Evolutionary conservation across 1,140 invertebrate species (phyloP), one percentile per base, ranked within the genome.

Genomic region (Sycobia sp.): DNA sequence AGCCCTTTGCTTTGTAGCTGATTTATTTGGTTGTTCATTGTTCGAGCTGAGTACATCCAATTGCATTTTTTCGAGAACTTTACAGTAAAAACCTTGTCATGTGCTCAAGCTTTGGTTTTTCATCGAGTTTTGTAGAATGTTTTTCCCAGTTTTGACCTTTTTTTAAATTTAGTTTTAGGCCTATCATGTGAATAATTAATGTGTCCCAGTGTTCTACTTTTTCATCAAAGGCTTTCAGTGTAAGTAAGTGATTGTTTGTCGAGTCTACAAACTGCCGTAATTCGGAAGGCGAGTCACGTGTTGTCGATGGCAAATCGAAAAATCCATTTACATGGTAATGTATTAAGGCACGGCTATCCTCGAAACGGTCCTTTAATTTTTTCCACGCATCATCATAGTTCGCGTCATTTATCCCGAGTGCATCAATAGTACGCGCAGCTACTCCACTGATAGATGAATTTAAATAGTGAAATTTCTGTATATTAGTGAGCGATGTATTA

Each of bases 131-230:
- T 0, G n/a, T 16, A 4, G 3, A 3, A 7, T 29, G 2, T 36
- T 62, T 62, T 54, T 69, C 61, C 68, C 68, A 67, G 44, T 67
- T 62, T 11, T 57, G 44, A 43, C 38, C 62, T 9, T 59, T 58
- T 22, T 11, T 11, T 7, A 13, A 18, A 62, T 66, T 59, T 36
- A 66, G 36, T 47, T 70, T 72, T 13, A 13, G 29, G 4, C 44
- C 29, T 1, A 70, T 8, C 14, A 70, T 16, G 55, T 70, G 62
- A 16, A 72, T 67, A 9, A 70, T 16, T 41, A 72, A 55, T 18
- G 61, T 66, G 29, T 65, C 59, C 69, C 69, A 73, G 20, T 64
- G 38, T 20, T 70, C 58, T 9, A 59, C 49, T n/a, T 69, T 63
- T 66, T 71, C 51, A 4, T 53, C 41, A 0, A 71, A 38, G 8